Evolutionary conservation across 2,113 vertebrate genomes (phyloP).

Genomic region (Cygnus buccinator): DNA sequence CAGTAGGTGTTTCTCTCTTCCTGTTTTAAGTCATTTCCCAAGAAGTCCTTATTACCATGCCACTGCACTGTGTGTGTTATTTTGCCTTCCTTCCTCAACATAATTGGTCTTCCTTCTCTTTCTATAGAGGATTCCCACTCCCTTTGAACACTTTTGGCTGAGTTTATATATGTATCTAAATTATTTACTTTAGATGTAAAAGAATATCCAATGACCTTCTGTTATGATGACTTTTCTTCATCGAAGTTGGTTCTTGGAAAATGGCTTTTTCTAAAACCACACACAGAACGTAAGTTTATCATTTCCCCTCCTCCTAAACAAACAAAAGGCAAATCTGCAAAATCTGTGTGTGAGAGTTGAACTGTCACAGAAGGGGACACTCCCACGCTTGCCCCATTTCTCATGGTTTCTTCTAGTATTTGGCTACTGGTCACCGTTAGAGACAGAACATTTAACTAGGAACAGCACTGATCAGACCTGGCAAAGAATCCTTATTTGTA

Average conservation of each 20-base stretch:
- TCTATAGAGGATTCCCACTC: not conserved
- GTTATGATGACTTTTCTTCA: not conserved
- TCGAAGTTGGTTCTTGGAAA: not conserved
- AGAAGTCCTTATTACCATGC: not conserved
- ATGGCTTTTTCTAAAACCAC: not conserved
- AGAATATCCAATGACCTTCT: not conserved
- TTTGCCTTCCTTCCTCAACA: not conserved
- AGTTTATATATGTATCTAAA: not conserved
- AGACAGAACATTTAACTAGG: not conserved
- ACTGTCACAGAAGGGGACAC: not conserved
- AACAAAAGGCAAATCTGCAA: not conserved
- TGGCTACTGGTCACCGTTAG: not conserved
- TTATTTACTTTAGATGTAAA: not conserved
- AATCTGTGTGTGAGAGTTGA: not conserved
- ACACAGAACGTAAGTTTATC: not conserved
- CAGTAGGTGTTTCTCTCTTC: not conserved
- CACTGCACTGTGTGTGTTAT: not conserved
- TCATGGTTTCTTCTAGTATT: not conserved
- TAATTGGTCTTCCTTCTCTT: fast-evolving
- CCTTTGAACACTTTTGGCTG: not conserved
- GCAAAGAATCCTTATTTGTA: not conserved
- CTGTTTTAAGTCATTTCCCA: not conserved
- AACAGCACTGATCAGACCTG: not conserved
- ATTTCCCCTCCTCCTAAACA: not conserved
- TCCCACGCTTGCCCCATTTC: not conserved